Conservation (phyloP, 2,113 vertebrate species). For the Motacilla tschutschensis region DNA sequence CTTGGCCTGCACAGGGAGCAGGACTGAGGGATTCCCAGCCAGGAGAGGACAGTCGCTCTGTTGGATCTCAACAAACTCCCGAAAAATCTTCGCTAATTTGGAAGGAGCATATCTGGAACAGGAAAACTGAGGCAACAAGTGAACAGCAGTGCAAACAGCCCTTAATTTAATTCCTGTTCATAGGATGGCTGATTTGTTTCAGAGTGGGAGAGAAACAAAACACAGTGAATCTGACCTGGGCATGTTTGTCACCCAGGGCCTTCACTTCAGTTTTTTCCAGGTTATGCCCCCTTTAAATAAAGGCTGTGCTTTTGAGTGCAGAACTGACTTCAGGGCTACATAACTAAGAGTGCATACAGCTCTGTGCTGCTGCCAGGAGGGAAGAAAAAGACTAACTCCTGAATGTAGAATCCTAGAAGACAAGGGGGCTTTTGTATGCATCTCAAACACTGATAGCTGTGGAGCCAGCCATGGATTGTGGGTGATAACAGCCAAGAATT, state of each 20-base stretch:
- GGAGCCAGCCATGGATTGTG: background rate
- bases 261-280: background rate
- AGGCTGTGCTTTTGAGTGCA: background rate
- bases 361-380: background rate
- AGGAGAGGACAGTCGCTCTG: background rate
- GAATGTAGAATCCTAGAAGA: background rate
- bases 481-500: background rate
- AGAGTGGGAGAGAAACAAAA: background rate
- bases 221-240: rapidly evolving
- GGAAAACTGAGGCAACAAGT: background rate
- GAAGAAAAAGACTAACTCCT: background rate
- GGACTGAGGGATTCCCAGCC: background rate
- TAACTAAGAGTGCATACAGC: background rate
- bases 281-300: too few relatives aligned
- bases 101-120: background rate
- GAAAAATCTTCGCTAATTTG: background rate
- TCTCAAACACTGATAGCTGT: rapidly evolving
- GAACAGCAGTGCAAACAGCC: background rate
- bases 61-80: background rate
- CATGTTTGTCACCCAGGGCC: background rate
- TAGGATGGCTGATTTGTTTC: background rate
- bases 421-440: background rate
- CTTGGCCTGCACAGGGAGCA: rapidly evolving
- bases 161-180: background rate
- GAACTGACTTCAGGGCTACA: background rate